Evolutionary conservation across 2,113 vertebrate species (phyloP).

Genomic region (Xenus cinereus): DNA sequence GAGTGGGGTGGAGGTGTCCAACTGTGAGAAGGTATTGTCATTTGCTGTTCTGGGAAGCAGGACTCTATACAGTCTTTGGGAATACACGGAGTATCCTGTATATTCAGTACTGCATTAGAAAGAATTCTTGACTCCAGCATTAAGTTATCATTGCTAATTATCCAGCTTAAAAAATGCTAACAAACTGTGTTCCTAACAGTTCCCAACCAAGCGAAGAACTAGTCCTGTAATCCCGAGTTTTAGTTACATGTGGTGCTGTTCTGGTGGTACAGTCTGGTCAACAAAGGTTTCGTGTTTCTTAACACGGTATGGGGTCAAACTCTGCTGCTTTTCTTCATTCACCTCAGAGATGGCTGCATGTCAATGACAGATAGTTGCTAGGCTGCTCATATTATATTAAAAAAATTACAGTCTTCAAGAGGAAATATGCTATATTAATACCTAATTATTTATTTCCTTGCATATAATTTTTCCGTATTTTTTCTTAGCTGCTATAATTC

Average conservation of each 20-base stretch:
- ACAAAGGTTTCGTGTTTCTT: neutral
- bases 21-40: neutral
- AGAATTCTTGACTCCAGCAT: neutral
- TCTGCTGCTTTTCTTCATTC: neutral
- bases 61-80: neutral
- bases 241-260: neutral
- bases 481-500: neutral
- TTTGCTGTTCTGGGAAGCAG: neutral
- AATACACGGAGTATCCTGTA: neutral
- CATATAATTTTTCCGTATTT: neutral
- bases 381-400: neutral
- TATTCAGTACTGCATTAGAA: neutral
- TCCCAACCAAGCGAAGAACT: neutral
- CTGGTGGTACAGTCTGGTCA: neutral
- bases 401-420: neutral
- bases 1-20: neutral
- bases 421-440: neutral
- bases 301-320: neutral
- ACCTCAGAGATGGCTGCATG: neutral
- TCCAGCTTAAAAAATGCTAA: neutral
- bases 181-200: neutral
- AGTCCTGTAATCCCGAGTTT: neutral
- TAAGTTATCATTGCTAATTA: neutral
- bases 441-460: neutral
- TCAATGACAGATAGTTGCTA: neutral